phyloP scores from a whole-genome alignment of 2,888 invertebrate species.

The Eupithecia inturbata region DNA sequence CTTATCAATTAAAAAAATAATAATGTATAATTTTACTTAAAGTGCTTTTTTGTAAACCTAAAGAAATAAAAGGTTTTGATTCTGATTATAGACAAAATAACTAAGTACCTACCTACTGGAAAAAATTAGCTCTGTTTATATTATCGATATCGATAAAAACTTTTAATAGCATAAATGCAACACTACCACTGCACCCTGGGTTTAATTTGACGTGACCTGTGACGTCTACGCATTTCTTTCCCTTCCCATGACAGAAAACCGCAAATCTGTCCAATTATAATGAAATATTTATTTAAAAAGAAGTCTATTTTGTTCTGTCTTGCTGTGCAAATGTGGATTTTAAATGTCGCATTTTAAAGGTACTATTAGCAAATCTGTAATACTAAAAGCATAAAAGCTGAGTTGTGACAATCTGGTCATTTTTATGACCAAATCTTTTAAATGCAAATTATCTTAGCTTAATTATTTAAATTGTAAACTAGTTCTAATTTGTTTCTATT shows the following conservation, averaged over 20 bases:
- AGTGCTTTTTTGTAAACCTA: background rate
- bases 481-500: too few species aligned
- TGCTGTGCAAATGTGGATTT: background rate
- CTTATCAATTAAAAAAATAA: too few species aligned
- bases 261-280: conserved; percentile 10
- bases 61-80: background rate
- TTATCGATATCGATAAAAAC: conserved; percentile 1
- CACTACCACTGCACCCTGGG: conserved; percentile 53
- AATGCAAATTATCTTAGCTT: too few species aligned
- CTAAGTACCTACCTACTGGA: background rate
- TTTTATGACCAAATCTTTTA: too few species aligned
- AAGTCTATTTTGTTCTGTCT: background rate
- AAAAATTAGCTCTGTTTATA: background rate
- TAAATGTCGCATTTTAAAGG: background rate
- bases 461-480: too few species aligned
- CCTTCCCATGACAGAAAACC: conserved; percentile 39
- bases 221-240: conserved; percentile 67
- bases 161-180: conserved; percentile 31
- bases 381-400: too few species aligned
- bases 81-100: background rate
- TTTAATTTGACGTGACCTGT: conserved; percentile 66
- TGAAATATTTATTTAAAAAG: conserved; percentile 26
- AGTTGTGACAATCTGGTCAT: too few species aligned
- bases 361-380: background rate
- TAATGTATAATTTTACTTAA: too few species aligned